These are phyloP conservation scores for Ramazzottius varieornatus DNA, from an alignment of 2,888 invertebrate genomes.

Conservation along the genomic window DNA sequence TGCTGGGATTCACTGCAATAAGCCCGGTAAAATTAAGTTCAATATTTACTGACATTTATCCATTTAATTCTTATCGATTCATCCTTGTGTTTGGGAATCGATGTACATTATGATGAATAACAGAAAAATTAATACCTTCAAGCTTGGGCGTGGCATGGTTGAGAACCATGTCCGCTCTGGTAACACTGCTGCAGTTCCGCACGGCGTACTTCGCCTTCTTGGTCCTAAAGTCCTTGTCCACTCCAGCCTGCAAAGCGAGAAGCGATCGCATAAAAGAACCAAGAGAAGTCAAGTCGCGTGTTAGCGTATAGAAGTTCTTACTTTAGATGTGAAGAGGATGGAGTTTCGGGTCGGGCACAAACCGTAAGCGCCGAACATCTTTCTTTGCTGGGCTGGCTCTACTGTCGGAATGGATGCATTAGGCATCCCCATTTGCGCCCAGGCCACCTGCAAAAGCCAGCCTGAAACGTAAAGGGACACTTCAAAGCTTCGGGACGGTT, in stretches of 20 bases:
- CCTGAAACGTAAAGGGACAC: background rate
- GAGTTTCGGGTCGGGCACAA: slow-evolving; percentile 16
- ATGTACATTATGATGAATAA: too few relatives aligned
- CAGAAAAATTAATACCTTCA: too few relatives aligned
- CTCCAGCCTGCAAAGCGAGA: slow-evolving; percentile 6
- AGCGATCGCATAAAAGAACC: background rate
- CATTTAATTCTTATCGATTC: background rate
- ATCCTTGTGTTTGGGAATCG: too few relatives aligned
- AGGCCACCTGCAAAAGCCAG: slow-evolving; percentile 12
- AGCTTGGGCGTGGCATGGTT: slow-evolving; percentile 16
- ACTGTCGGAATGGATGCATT: slow-evolving; percentile 21
- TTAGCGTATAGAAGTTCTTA: slow-evolving; percentile 8
- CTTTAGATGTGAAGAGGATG: slow-evolving; percentile 18
- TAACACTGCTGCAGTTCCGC: slow-evolving; percentile 13
- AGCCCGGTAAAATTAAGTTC: background rate
- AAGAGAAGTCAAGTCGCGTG: too few relatives aligned
- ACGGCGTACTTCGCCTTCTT: slow-evolving; percentile 14
- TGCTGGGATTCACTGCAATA: slow-evolving; percentile 17
- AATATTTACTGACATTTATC: background rate
- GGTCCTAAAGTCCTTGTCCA: slow-evolving; percentile 12
- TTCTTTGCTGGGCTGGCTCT: slow-evolving; percentile 18
- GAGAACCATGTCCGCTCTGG: slow-evolving; percentile 15
- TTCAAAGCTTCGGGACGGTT: background rate
- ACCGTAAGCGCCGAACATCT: slow-evolving; percentile 20
- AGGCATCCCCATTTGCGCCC: slow-evolving; percentile 21